Base-by-base conservation (phyloP, 2,113 vertebrate genomes). In the Condylura cristata region DNA sequence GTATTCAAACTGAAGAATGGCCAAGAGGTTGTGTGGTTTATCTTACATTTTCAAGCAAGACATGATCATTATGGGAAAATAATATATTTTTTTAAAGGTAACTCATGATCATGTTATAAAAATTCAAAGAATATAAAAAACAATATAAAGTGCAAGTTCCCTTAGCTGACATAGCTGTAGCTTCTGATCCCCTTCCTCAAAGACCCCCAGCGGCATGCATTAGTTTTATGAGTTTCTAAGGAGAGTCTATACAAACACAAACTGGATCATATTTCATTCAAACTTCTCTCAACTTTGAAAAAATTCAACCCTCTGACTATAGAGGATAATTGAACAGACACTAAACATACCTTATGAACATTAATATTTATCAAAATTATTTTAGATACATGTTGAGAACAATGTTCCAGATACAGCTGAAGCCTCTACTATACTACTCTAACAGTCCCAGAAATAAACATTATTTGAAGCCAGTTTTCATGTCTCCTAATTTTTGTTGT, bases 21-120 rank as follows among this genome's bases (percentile, higher is more conserved):
- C 71, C 84, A 95, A 91, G 80, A 89, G 91, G 84, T 82, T 94
- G 66, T 84, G 68, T 78, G 84, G 96, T 93, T 93, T 93, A 95
- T 81, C 34, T 91, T 66, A 93, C 91, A 82, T 93, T 96, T 90
- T 93, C 41, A 91, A 87, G 75, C 22, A 58, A 95, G 39, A 70
- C 12, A 91, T 84, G 84, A 89, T 95, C 95, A 91, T 91, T 95
- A 93, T 83, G 32, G 65, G 88, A 75, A 91, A 86, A 94, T 84
- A 74, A 66, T 86, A 80, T 76, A 92, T 93, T 81, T 56, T 56
- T 96, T 91, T 81, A 91, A 93, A 91, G 24, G 61, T 26, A 80
- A 63, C 26, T 78, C 34, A 90, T 86, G 44, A 89, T 53, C 53
- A 81, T 51, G 13, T 61, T 85, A 88, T 82, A 68, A 91, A 95